Base-by-base conservation (phyloP, 2,113 vertebrate species). In the Dolichallabes microphthalmus region DNA sequence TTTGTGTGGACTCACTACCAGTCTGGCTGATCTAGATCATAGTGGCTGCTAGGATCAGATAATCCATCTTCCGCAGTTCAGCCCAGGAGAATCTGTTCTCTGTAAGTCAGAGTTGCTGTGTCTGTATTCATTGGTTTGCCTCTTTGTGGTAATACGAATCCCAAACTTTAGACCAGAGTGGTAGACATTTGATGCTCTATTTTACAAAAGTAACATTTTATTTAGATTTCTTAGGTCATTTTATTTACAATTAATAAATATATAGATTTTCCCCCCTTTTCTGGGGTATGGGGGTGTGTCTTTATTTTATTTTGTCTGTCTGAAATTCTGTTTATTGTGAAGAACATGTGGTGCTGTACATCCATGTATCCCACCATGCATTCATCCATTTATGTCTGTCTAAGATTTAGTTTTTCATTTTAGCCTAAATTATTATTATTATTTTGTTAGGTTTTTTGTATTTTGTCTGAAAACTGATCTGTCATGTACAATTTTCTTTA, bases 31-130 rank as follows among this genome's bases (percentile, higher is more conserved):
- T 20, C 90, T 85, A 77, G 90, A 89, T 57, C 88, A 90, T 69
- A 84, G 78, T 60, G 90, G 86, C 76, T 95, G 93, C 91, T 90
- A 90, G 93, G 93, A 94, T 93, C 94, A 93, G 90, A 76, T 94
- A 93, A 93, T 94, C 93, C 93, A 94, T 82, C 91, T 94, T 50
- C 93, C 93, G 86, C 87, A 94, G 92, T 91, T 90, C 6, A 87
- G 92, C 87, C 94, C 92, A 17, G 94, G 92, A 89, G 94, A 93
- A 87, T 92, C 88, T 88, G 87, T 88, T 13, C 92, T 93, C 81
- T 95, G 94, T 94, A 91, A 94, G n/a, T n/a, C n/a, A n/a, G n/a
- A 69, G 30, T 22, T 76, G 57, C 13, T 88, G 6, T 35, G 55
- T 87, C 45, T 52, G 35, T 22, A 20, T 27, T 13, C 74, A 77